Conservation (phyloP, 2,888 invertebrate genomes). For the Nebria salina region DNA sequence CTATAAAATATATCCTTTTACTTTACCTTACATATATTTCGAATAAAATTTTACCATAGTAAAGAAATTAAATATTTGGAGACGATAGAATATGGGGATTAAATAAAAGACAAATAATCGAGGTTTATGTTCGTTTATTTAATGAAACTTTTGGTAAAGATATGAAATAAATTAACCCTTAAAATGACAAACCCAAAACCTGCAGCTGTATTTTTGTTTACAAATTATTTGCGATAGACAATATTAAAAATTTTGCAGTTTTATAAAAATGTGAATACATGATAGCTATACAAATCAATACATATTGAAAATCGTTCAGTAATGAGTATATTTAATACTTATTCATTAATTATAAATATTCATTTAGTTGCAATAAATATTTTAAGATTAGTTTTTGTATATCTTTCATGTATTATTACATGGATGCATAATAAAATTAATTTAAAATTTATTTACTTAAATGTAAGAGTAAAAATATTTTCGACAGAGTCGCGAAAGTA, state of each 20-base stretch:
- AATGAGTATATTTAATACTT: background rate
- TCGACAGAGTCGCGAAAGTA: background rate
- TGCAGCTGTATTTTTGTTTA: constrained; percentile 21
- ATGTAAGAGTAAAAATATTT: constrained; percentile 8
- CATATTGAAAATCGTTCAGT: background rate
- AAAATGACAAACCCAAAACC: constrained; percentile 44
- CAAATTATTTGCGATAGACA: constrained; percentile 35
- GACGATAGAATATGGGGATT: background rate
- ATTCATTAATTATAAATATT: background rate
- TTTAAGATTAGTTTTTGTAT: constrained; percentile 18
- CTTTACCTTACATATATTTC: no score
- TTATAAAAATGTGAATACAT: constrained; percentile 32
- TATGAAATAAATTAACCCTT: constrained; percentile 45
- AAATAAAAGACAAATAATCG: background rate
- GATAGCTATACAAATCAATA: constrained; percentile 30
- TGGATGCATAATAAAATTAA: background rate
- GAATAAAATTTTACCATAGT: no score
- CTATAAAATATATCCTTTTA: no score
- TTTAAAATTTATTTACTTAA: constrained; percentile 30
- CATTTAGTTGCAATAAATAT: background rate
- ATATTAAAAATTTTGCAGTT: constrained; percentile 22
- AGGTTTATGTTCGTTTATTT: constrained; percentile 23
- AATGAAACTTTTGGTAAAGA: constrained; percentile 42
- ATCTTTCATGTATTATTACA: constrained; percentile 27
- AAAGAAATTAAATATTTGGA: background rate